Conservation (phyloP, 2,888 invertebrate genomes). For the Nebria salina region DNA sequence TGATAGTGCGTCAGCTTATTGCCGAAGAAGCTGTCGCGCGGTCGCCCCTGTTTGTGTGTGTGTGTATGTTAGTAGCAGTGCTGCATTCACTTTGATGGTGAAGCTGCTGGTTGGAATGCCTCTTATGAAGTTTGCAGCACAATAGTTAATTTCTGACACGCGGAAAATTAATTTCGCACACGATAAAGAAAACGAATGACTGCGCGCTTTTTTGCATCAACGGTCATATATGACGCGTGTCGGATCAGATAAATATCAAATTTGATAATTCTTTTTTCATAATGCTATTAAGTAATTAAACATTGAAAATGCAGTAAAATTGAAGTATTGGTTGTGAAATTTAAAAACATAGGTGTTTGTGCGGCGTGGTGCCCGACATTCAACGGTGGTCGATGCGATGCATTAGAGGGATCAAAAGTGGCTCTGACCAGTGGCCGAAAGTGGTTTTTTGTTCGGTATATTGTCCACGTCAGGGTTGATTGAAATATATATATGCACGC, state of each 20-base stretch:
- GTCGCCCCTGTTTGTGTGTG: not conserved
- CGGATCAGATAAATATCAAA: constrained; percentile 33
- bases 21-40: not conserved
- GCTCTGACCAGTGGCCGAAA: constrained; percentile 46
- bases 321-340: not conserved
- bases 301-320: too few species aligned
- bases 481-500: constrained; percentile 47
- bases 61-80: not conserved
- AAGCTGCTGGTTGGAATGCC: constrained; percentile 15
- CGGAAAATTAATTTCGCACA: constrained; percentile 46
- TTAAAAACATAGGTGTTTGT: not conserved
- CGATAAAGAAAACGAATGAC: constrained; percentile 43
- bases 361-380: not conserved
- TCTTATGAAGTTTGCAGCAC: constrained; percentile 37
- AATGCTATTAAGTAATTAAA: not conserved
- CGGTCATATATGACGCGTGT: constrained; percentile 31
- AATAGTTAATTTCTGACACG: constrained; percentile 47
- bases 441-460: constrained; percentile 44
- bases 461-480: constrained; percentile 46
- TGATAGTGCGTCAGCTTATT: not conserved
- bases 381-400: not conserved
- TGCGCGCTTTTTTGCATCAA: constrained; percentile 22
- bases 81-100: not conserved
- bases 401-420: constrained; percentile 33
- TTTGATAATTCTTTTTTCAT: not conserved